Evolutionary conservation across 1,140 invertebrate genomes (phyloP).

Genomic region (Limonius californicus): DNA sequence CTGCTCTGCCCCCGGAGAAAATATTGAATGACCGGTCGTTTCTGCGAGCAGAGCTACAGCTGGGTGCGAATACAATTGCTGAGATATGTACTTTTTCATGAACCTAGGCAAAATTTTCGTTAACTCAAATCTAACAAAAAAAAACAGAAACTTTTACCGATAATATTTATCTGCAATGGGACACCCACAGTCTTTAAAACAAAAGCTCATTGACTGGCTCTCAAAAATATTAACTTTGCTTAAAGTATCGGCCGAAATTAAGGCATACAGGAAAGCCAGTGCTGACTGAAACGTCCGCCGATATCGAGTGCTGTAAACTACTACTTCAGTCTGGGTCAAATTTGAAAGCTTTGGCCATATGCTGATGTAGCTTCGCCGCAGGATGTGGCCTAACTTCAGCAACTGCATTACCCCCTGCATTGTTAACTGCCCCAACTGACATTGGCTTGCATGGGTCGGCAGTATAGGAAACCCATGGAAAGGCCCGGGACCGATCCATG

Average conservation of each 20-base stretch:
- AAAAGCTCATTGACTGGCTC: slow-evolving; percentile 79
- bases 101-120: slow-evolving; percentile 27
- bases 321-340: slow-evolving; percentile 57
- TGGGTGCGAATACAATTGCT: slow-evolving; percentile 59
- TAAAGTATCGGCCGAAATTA: slow-evolving; percentile 57
- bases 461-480: slow-evolving; percentile 79
- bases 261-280: slow-evolving; percentile 72
- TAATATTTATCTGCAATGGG: slow-evolving; percentile 63
- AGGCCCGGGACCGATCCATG: slow-evolving; percentile 72
- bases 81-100: slow-evolving; percentile 36
- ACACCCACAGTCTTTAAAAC: slow-evolving; percentile 79
- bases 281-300: slow-evolving; percentile 86
- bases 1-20: slow-evolving; percentile 38
- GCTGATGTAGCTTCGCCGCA: slow-evolving; percentile 64
- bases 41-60: slow-evolving; percentile 53
- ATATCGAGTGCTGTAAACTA: slow-evolving; percentile 78
- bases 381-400: slow-evolving; percentile 67
- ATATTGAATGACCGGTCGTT: slow-evolving; percentile 37
- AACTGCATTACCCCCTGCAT: slow-evolving; percentile 62
- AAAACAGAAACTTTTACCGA: slow-evolving; percentile 41
- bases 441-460: slow-evolving; percentile 57
- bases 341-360: slow-evolving; percentile 38
- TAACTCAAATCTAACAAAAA: background rate
- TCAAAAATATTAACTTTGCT: slow-evolving; percentile 58
- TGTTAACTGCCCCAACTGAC: slow-evolving; percentile 69